Conservation (phyloP, 2,797 vertebrate species). For the Potorous gilbertii region DNA sequence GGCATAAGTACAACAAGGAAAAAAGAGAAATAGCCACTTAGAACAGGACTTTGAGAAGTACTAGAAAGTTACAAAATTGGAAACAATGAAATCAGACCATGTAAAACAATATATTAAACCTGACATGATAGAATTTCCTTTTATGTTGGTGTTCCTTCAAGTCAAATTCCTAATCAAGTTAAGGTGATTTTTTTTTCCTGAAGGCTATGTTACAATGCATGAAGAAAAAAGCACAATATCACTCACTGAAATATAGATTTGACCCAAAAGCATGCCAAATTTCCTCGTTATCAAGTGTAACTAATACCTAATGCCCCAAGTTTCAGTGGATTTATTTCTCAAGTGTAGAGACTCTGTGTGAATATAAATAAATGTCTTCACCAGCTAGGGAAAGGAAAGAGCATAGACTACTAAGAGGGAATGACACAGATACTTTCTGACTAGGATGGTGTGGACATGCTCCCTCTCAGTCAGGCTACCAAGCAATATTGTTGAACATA, state of each 20-base stretch:
- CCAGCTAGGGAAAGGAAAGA: background rate
- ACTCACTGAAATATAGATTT: conserved; percentile 61
- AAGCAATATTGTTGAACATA: background rate
- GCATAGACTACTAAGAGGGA: background rate
- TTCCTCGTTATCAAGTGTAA: conserved; percentile 52
- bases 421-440: background rate
- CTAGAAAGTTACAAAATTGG: background rate
- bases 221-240: conserved; percentile 37
- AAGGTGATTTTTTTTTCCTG: conserved; percentile 47
- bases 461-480: background rate
- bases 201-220: conserved; percentile 10
- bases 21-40: conserved; percentile 20
- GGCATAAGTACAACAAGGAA: conserved; percentile 48
- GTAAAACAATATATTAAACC: conserved; percentile 45
- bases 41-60: conserved; percentile 43
- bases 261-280: conserved; percentile 42
- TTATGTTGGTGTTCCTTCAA: conserved; percentile 48
- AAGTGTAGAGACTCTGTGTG: background rate
- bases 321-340: conserved; percentile 50
- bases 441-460: background rate
- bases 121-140: conserved; percentile 8
- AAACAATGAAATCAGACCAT: conserved; percentile 31
- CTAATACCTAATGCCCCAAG: conserved; percentile 10
- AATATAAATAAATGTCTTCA: background rate
- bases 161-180: conserved; percentile 32